A percentile compares a stretch with the other conserved stretches of the same genome.
Conservation (phyloP, 1,140 invertebrate genomes). For the Rhyzopertha dominica region DNA sequence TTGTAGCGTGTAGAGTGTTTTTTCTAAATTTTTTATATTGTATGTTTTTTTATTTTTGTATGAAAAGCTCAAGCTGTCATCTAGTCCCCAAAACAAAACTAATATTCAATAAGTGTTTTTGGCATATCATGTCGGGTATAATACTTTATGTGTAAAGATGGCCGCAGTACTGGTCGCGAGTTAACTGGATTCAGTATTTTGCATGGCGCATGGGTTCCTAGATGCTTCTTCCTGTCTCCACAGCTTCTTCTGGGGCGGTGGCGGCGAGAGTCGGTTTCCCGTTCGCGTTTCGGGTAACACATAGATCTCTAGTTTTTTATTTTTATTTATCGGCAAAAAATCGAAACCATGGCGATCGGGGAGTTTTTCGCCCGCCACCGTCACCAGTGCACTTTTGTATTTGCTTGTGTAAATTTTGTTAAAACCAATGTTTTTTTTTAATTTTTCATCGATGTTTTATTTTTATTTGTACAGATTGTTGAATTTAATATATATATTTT, state of each 20-base stretch:
- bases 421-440: constrained; percentile 28
- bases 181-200: constrained; percentile 33
- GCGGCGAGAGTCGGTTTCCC: too few relatives aligned
- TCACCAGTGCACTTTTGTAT: too few relatives aligned
- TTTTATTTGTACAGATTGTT: constrained; percentile 44
- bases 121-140: constrained; percentile 38
- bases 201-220: constrained; percentile 33
- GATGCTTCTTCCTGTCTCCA: constrained; percentile 35
- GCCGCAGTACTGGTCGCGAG: constrained; percentile 4
- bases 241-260: too few relatives aligned
- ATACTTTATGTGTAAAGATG: background rate
- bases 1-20: constrained; percentile 41
- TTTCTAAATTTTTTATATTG: constrained; percentile 47
- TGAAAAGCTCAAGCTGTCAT: constrained; percentile 47
- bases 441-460: constrained; percentile 39
- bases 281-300: too few relatives aligned
- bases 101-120: constrained; percentile 30
- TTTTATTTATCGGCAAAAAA: constrained; percentile 2
- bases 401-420: constrained; percentile 7
- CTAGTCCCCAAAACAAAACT: constrained; percentile 41
- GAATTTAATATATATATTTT: constrained; percentile 45
- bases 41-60: constrained; percentile 48
- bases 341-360: too few relatives aligned
- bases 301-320: constrained; percentile 4
- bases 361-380: too few relatives aligned